Evolutionary conservation across 2,888 invertebrate species (phyloP).

Genomic region (Hypolimnas misippus): DNA sequence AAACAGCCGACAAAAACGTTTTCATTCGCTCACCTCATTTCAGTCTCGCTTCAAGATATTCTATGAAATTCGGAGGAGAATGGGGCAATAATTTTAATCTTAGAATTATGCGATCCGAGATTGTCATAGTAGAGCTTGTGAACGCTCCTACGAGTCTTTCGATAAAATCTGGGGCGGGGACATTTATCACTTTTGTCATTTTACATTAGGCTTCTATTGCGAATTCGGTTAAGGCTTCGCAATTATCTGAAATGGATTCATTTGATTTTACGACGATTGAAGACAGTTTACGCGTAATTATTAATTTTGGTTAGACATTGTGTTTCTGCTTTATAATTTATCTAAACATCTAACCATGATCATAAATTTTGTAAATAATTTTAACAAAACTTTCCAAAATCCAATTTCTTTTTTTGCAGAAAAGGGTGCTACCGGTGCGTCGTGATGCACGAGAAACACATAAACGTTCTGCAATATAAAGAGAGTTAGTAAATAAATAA

Average conservation of each 20-base stretch:
- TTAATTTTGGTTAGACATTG: not conserved
- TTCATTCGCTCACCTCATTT: conserved; percentile 37
- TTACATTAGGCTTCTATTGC: conserved; percentile 21
- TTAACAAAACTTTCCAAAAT: not conserved
- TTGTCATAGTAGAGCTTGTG: conserved; percentile 39
- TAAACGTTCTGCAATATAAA: conserved; percentile 97
- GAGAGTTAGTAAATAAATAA: conserved; percentile 97
- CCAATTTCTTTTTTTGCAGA: conserved; percentile 78
- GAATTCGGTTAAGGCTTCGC: conserved; percentile 1
- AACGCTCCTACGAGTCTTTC: conserved; percentile 38
- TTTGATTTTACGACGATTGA: not conserved
- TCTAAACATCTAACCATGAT: no score
- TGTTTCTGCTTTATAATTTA: not conserved
- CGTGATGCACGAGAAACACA: conserved; percentile 97
- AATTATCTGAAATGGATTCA: conserved; percentile 9
- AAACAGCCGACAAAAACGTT: conserved; percentile 29
- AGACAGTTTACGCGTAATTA: not conserved
- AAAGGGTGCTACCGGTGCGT: conserved; percentile 97
- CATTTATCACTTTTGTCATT: conserved; percentile 41
- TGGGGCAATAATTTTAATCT: conserved; percentile 48
- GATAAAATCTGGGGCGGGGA: conserved; percentile 39
- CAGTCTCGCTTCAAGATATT: conserved; percentile 34
- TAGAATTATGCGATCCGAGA: conserved; percentile 44
- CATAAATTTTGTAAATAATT: no score
- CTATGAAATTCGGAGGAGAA: conserved; percentile 41